A percentile compares a stretch with the other conserved stretches of the same genome.
These are phyloP conservation scores for Varanus salvator DNA, from an alignment of 2,113 vertebrate species.

Conservation along the genomic window DNA sequence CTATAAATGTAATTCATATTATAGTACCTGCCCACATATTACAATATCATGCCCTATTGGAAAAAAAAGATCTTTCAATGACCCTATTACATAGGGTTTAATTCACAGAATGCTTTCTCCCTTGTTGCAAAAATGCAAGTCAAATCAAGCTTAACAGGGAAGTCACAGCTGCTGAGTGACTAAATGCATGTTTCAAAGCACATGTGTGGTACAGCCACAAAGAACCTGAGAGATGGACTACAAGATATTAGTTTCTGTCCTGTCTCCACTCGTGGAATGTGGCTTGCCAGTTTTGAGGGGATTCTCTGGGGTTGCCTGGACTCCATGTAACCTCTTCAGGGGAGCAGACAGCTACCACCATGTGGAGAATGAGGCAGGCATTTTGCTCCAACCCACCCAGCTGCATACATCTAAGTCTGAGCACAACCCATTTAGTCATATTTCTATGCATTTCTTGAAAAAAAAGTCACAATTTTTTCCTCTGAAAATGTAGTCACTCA, in stretches of 20 bases:
- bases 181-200: not conserved
- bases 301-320: not conserved
- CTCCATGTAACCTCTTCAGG: no score
- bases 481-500: no score
- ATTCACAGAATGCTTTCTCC: constrained; percentile 8
- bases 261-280: not conserved
- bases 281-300: no score
- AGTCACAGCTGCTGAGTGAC: not conserved
- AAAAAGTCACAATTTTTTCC: no score
- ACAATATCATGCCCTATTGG: constrained; percentile 46
- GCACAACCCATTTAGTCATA: no score
- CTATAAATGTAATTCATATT: constrained; percentile 66
- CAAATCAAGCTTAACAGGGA: not conserved
- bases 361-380: no score
- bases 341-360: no score
- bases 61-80: constrained; percentile 37
- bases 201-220: not conserved
- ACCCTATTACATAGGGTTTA: constrained; percentile 22
- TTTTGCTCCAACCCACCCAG: no score
- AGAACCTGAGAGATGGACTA: not conserved
- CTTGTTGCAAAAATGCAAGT: not conserved
- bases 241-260: not conserved
- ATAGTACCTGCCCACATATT: constrained; percentile 50
- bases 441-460: no score
- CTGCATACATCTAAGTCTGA: no score